Percentiles rank a stretch among this genome's conserved stretches.
phyloP scores from a whole-genome alignment of 1,140 invertebrate genomes.

The Drosophila malerkotliana region DNA sequence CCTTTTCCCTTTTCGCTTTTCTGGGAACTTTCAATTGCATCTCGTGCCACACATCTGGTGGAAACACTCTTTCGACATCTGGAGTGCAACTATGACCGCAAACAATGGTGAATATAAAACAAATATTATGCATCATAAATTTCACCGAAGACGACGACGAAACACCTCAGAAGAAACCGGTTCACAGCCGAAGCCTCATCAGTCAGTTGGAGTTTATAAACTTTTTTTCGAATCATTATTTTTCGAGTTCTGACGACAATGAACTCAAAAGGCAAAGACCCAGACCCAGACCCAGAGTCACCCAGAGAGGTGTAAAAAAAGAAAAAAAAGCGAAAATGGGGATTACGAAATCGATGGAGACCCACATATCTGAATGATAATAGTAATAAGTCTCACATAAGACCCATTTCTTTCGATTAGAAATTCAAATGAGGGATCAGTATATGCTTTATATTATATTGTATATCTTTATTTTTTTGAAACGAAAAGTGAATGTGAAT shows the following conservation, averaged over 20 bases:
- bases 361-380: constrained; percentile 44
- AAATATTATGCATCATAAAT: constrained; percentile 74
- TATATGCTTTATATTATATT: not conserved
- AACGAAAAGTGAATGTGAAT: constrained; percentile 44
- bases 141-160: constrained; percentile 51
- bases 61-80: constrained; percentile 4
- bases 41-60: not conserved
- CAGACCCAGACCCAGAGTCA: constrained; percentile 29
- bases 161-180: constrained; percentile 30
- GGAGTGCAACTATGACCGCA: constrained; percentile 44
- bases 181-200: not conserved
- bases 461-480: constrained; percentile 8
- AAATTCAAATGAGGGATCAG: constrained; percentile 42
- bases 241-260: constrained; percentile 68
- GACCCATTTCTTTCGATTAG: constrained; percentile 41
- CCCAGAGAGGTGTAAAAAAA: constrained; percentile 33
- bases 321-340: constrained; percentile 39
- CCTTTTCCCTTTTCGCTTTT: not conserved
- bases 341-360: constrained; percentile 64
- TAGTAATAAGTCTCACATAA: constrained; percentile 48
- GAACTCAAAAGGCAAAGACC: constrained; percentile 56
- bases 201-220: not conserved
- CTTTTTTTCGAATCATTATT: constrained; percentile 1
- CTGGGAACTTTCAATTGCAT: constrained; percentile 46
- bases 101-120: constrained; percentile 69